phyloP scores from a whole-genome alignment of 2,113 vertebrate species.

The Hemibagrus wyckioides region DNA sequence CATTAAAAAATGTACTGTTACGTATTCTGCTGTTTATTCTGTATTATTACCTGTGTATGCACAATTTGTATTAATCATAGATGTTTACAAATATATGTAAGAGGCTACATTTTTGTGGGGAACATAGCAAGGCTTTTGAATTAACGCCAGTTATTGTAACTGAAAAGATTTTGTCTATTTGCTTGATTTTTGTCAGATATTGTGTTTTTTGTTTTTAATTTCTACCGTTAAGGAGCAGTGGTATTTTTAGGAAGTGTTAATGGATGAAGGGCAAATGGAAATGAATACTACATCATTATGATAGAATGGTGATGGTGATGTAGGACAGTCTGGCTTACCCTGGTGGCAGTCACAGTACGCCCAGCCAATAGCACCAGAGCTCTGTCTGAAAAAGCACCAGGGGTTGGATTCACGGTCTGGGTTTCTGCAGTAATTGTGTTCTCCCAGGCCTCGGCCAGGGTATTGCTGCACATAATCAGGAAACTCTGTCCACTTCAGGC shows the following conservation, averaged over 20 bases:
- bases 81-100: background rate
- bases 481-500: constrained; percentile 87
- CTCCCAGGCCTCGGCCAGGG: constrained; percentile 83
- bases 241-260: background rate
- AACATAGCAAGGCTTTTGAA: background rate
- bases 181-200: background rate
- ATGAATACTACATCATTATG: background rate
- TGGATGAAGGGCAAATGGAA: background rate
- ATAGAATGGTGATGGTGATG: background rate
- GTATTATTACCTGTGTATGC: background rate
- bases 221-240: background rate
- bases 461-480: constrained; percentile 90
- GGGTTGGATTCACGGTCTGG: constrained; percentile 82
- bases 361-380: constrained; percentile 83
- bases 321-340: constrained; percentile 68
- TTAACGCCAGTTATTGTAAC: background rate
- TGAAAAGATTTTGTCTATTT: background rate
- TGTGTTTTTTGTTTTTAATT: background rate
- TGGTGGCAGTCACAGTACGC: constrained; percentile 89
- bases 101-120: background rate
- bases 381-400: constrained; percentile 91
- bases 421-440: constrained; percentile 89
- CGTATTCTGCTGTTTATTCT: background rate
- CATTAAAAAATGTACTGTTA: background rate
- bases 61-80: background rate